phyloP scores from a whole-genome alignment of 2,113 vertebrate species.

The Merops nubicus region DNA sequence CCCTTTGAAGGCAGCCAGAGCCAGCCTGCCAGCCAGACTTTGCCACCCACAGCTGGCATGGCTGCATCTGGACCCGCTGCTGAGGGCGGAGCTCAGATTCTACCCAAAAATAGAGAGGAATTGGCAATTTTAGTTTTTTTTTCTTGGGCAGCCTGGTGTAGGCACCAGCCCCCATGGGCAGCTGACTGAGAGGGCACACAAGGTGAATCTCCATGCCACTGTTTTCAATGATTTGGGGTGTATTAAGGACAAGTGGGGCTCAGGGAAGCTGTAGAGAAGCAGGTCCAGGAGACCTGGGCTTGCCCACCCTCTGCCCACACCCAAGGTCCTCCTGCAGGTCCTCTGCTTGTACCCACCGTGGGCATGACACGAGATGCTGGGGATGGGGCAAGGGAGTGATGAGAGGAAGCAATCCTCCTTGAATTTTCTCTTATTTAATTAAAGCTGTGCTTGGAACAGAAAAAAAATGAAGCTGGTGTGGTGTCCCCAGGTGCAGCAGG shows the following conservation, averaged over 20 bases:
- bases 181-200: rapidly evolving
- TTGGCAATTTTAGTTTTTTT: neutral
- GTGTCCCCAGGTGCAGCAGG: neutral
- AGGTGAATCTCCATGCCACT: neutral
- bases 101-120: neutral
- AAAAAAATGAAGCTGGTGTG: rapidly evolving
- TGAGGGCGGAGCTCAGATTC: rapidly evolving
- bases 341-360: neutral
- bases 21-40: neutral
- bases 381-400: too few species aligned
- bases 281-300: neutral
- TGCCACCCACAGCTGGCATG: neutral
- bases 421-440: neutral
- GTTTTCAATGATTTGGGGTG: neutral
- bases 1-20: neutral
- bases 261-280: rapidly evolving
- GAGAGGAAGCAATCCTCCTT: neutral
- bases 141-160: rapidly evolving
- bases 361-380: neutral
- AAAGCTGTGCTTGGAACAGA: neutral
- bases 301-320: neutral
- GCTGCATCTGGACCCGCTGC: neutral
- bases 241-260: neutral
- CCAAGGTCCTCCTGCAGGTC: neutral
- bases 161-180: rapidly evolving